Base-by-base conservation (phyloP, 2,888 invertebrate species). In the Eubasilissa splendida region DNA sequence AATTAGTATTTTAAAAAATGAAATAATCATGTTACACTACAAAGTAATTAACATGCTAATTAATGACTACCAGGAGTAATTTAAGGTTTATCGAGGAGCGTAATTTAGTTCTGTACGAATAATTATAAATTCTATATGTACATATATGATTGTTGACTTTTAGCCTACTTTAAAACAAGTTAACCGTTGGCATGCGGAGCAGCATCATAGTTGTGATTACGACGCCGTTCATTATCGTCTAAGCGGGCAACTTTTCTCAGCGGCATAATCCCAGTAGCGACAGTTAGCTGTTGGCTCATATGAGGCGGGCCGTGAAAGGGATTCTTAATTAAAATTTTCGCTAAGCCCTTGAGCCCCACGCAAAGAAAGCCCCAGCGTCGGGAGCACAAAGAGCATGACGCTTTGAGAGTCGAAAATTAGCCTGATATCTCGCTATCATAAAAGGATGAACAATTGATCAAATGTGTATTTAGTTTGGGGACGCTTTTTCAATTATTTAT, bases 281-380 rank as follows among this genome's bases (percentile, higher is more conserved):
- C 52, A 76, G 59, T 60, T 60, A 76, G 76, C 76, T 76, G 63
- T 76, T 76, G 63, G 52, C 63, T 76, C 76, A 76, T 63, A 76
- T 76, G 60, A 59, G 59, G 52, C 58, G 63, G 63, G 76, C 63
- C 53, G 54, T 58, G 63, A 68, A 77, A 77, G 58, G 76, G 81
- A 75, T 81, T 81, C 81, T 81, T 81, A 78, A 81, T 81, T 81
- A 81, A 81, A 81, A 81, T 81, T 81, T 81, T 75, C 78, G 74
- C 56, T 68, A 77, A 81, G 76, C 70, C 56, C 63, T 71, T 76
- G 68, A 80, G 54, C 80, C 80, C 54, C 66, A 22, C 53, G 76
- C 56, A 59, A 77, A 70, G 70, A 54, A 70, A 53, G 31, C 66
- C 53, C 52, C 76, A 11, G 22, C 58, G 66, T 22, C 53, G 54